Evolutionary conservation across 2,888 invertebrate genomes (phyloP).

Genomic region (Leptinotarsa haldemani): DNA sequence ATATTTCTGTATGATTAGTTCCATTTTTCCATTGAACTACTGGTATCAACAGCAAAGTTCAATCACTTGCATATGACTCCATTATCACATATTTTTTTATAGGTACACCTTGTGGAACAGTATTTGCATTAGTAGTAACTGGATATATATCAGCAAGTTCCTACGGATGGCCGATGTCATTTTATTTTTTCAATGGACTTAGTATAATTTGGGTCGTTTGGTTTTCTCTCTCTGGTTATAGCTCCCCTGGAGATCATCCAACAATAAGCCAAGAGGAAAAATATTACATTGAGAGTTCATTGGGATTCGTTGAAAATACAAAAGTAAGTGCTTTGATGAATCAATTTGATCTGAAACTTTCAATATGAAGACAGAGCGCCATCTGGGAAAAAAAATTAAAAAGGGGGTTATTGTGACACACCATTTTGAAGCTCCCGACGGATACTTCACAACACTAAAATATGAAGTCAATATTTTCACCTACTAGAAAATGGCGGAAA

Average conservation of each 20-base stretch:
- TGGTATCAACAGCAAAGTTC: too few species aligned
- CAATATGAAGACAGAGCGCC: too few species aligned
- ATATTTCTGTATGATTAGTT: too few species aligned
- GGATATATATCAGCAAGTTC: conserved; percentile 77
- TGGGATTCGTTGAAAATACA: conserved; percentile 52
- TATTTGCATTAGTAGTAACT: conserved; percentile 78
- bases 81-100: conserved; percentile 48
- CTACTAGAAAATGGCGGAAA: too few species aligned
- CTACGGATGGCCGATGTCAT: conserved; percentile 83
- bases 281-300: conserved; percentile 71
- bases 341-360: too few species aligned
- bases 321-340: neutral
- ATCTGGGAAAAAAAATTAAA: too few species aligned
- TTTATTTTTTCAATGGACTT: conserved; percentile 78
- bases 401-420: too few species aligned
- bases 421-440: too few species aligned
- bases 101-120: conserved; percentile 84
- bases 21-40: too few species aligned
- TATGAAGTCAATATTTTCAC: too few species aligned
- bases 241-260: conserved; percentile 73
- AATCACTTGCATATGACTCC: too few species aligned
- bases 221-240: conserved; percentile 75
- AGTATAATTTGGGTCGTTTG: conserved; percentile 68
- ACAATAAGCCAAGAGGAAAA: conserved; percentile 74
- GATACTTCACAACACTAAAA: too few species aligned